Percentiles rank a stretch among this genome's conserved stretches.
These are phyloP conservation scores for Hypocryptadius cinnamomeus DNA, from an alignment of 2,113 vertebrate species.

Conservation along the genomic window DNA sequence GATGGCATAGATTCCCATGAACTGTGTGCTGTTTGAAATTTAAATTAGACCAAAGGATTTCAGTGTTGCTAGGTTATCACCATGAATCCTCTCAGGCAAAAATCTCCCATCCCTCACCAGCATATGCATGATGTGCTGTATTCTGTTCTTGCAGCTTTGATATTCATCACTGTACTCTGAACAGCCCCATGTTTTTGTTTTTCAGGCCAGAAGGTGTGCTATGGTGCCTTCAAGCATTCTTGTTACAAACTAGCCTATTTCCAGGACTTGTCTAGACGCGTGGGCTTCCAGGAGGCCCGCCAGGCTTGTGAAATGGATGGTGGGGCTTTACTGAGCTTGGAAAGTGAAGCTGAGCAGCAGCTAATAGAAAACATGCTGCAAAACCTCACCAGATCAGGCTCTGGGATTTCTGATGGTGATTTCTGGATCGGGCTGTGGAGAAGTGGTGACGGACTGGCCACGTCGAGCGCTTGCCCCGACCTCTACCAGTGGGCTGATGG, in stretches of 20 bases:
- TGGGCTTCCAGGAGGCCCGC: conserved; percentile 85
- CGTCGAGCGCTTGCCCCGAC: conserved; percentile 76
- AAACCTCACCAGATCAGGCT: conserved; percentile 77
- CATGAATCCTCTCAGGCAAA: not conserved
- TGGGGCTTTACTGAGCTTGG: conserved; percentile 83
- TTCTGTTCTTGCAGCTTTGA: not conserved
- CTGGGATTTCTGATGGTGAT: conserved; percentile 85
- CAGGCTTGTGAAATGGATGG: conserved; percentile 85
- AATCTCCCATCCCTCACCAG: not conserved
- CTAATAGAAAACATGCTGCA: conserved; percentile 84
- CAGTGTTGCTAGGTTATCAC: not conserved
- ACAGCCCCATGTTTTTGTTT: not conserved
- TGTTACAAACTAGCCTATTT: conserved; percentile 98
- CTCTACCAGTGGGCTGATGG: conserved; percentile 90
- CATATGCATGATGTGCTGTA: not conserved
- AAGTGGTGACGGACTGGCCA: conserved; percentile 65
- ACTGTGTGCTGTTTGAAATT: not conserved
- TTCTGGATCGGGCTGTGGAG: conserved; percentile 97
- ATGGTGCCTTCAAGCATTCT: conserved; percentile 67
- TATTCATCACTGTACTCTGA: not conserved
- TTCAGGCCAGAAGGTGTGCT: conserved; percentile 89
- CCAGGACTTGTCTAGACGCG: conserved; percentile 85
- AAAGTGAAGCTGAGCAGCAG: conserved; percentile 79
- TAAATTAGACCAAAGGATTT: not conserved
- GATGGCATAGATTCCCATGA: not conserved